Conservation (phyloP, 2,888 invertebrate genomes). For the Cataglyphis albicans region DNA sequence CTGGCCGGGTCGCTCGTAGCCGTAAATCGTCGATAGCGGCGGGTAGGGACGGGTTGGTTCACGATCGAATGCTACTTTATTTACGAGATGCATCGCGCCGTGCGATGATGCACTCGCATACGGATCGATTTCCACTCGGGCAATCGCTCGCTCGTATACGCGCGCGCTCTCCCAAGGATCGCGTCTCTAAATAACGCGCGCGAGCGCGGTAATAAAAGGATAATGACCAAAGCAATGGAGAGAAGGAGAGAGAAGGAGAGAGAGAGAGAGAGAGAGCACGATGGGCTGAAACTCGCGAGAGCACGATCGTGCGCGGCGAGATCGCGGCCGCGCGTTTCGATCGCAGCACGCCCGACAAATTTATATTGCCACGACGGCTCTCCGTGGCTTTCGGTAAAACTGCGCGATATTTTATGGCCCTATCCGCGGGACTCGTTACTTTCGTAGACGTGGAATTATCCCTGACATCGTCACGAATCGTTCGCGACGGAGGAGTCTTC, state of each 20-base stretch:
- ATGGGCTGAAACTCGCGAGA: constrained; percentile 32
- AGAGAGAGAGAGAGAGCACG: constrained; percentile 12
- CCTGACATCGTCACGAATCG: constrained; percentile 79
- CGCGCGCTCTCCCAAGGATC: constrained; percentile 77
- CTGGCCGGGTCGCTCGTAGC: constrained; percentile 32
- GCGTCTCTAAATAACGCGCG: constrained; percentile 81
- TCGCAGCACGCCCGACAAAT: constrained; percentile 76
- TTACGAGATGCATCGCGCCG: constrained; percentile 72
- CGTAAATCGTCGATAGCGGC: constrained; percentile 68
- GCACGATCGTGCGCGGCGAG: constrained; percentile 50
- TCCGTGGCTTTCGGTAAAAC: constrained; percentile 75
- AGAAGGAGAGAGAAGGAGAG: neutral
- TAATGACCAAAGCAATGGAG: constrained; percentile 78
- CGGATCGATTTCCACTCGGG: constrained; percentile 82
- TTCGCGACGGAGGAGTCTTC: constrained; percentile 4
- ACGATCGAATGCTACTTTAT: constrained; percentile 76
- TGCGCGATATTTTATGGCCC: constrained; percentile 78
- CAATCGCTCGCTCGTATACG: constrained; percentile 78
- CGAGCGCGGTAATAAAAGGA: constrained; percentile 81
- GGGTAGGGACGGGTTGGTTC: constrained; percentile 40
- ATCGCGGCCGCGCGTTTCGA: constrained; percentile 43
- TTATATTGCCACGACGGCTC: constrained; percentile 73
- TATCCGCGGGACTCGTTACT: constrained; percentile 81
- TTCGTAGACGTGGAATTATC: constrained; percentile 80
- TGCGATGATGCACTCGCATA: constrained; percentile 73